Base-by-base conservation (phyloP, 2,888 invertebrate genomes). In the Micropterix aruncella region DNA sequence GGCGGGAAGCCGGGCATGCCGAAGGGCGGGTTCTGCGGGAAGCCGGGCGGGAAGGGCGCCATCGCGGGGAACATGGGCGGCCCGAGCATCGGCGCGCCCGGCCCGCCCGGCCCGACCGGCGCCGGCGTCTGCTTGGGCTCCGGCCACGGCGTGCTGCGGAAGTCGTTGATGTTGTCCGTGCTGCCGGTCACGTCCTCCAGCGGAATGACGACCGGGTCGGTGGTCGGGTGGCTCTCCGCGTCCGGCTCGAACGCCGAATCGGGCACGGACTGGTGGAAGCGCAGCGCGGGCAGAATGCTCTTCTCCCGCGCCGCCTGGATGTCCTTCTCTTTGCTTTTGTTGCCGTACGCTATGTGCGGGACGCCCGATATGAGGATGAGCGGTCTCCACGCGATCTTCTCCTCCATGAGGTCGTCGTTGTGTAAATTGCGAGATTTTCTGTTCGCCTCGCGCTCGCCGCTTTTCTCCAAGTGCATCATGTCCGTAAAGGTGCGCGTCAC, bases 401-500 rank as follows among this genome's bases (percentile, higher is more conserved):
- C 84, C 57, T 83, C 83, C 90, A 91, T 90, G 16, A 78, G 68
- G 59, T 88, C 87, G 57, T 86, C 85, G 49, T 70, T 76, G 58
- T 78, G 77, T 41, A 85, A 61, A 62, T 89, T 87, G 46, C 89
- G 73, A 12, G 79, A 79, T 61, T 83, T 79, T 54, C 82, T 77
- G 58, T 90, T 74, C n/a, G 84, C 81, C 57, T 88, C 85, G 44
- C 88, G 77, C 67, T 96, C 96, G 54, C 83, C 74, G 47, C 79
- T 77, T 56, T 87, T 82, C 60, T 96, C 96, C 70, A 90, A 79
- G 60, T 87, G 80, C 59, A 90, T 90, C 85, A 92, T 85, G 56
- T 93, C 92, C 27, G 81, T 84, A 63, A 95, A 95, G 19, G 78
- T 86, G 63, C 83, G 90, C 2, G 83, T 92, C 1, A 96, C 95